Base-by-base conservation (phyloP, 1,140 invertebrate genomes). In the Bombus picipes region DNA sequence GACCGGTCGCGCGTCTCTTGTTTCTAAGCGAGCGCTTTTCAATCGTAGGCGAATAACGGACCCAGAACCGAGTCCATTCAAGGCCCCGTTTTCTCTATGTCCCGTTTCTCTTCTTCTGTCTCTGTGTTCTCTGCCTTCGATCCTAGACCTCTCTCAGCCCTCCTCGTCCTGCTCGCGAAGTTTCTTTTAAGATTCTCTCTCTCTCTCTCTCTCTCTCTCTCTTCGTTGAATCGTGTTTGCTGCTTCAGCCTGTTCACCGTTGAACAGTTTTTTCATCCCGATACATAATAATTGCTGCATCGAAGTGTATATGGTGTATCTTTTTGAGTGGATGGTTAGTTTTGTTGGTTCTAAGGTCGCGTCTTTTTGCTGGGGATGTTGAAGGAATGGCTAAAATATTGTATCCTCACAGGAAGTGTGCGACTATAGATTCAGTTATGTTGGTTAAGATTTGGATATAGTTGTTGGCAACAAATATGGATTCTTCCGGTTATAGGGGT, bases 21-120 rank as follows among this genome's bases (percentile, higher is more conserved):
- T 95, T 95, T 95, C 95, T 95, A 95, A 94, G 92, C 94, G 94
- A 95, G 94, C 94, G 95, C 93, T 94, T 95, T 95, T 95, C 89
- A 95, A 95, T 95, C 94, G 94, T 95, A 95, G 94, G 94, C 92
- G 95, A 94, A 94, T 95, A 95, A 95, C 95, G 95, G 94, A 94
- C 92, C 92, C 81, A 87, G 72, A 83, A n/a, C 75, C 28, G 4
- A 65, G 87, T 90, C 90, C 90, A 92, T 92, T 92, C 90, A 91
- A 80, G 66, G 82, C 80, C 87, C 74, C 66, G 85, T 80, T 84
- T 85, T 47, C 86, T 88, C 72, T 62, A 73, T 28, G 53, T 74
- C 73, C 62, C 34, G 43, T 78, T 83, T 72, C 82, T 70, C 25
- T 57, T 32, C 47, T 25, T 47, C 65, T 66, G 28, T 39, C 39